Base-by-base conservation (phyloP, 1,140 invertebrate species). In the Phocides pigmalion region DNA sequence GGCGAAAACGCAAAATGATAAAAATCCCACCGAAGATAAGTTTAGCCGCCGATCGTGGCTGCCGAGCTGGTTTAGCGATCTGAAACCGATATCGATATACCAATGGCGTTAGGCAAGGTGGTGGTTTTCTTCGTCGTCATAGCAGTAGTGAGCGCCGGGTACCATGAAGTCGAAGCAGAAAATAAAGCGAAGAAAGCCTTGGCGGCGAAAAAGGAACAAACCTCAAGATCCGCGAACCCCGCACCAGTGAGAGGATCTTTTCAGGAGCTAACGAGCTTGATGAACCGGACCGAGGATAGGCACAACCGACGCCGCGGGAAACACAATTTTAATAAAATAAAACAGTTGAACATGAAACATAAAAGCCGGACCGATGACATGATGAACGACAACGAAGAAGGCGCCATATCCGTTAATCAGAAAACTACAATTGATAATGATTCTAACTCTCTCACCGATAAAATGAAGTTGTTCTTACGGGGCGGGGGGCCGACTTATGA, bases 351-450 rank as follows among this genome's bases (percentile, higher is more conserved):
- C 56, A 32, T 74, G 62, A 6, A 79, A 70, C 72, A 81, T 12
- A 66, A 70, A 35, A 65, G 46, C 1, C 53, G 47, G 14, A 66
- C 70, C 15, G 81, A 84, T 9, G 76, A 81, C 44, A 88, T 87
- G 81, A 66, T 92, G 82, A 91, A 89, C 47, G 87, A 91, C 44
- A 91, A 91, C n/a, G 80, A 87, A 61, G 89, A 87, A 61, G 89
- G 84, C 0, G 73, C 81, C 0, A 75, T 87, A 11, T 64, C 79
- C 0, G 64, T 77, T 0, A 87, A 84, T 25, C 79, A 84, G 47
- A 82, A 79, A 25, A 68, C 62, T 0, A 41, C 68, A 2, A 41
- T 72, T 0, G 81, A 82, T 20, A 90, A 89, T 35, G 76, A 85
- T 4, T 76, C 81, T 0, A 76, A 82, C 8, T 67, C 81, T 1